Base-by-base conservation (phyloP, 2,113 vertebrate species). In the Embiotoca jacksoni region DNA sequence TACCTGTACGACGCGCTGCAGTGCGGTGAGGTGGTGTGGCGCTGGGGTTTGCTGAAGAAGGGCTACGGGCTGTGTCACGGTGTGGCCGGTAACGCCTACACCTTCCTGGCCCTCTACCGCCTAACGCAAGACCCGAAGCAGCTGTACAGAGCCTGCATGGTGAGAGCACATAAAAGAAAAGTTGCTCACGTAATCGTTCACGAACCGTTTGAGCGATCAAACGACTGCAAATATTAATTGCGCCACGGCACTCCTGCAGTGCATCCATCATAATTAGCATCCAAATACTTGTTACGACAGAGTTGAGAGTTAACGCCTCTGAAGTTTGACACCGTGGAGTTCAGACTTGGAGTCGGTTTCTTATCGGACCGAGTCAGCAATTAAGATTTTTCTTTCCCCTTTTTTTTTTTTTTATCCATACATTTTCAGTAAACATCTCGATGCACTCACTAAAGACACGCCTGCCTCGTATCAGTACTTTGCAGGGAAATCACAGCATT, bases 31-130 rank as follows among this genome's bases (percentile, higher is more conserved):
- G 94, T 98, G 82, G 95, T 97, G 80, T 99, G 98, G 98, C 91
- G 94, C 36, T 88, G 93, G 0, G 98, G 98, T 3, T 46, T 99
- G 67, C 90, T 99, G 84, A 97, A 96, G 92, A 99, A 99, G 80
- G 98, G 98, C 36, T 99, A 99, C 0, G 97, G 98, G 4, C 90
- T 99, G 53, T 99, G 98, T 87, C 98, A 99, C 0, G 98, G 98
- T 0, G 92, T 96, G 0, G 97, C 97, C 0, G 98, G 98, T 0
- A 99, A 99, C 0, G 98, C 97, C 50, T 99, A 99, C 0, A 62
- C 94, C 83, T 99, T 99, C 91, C 87, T 99, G 81, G 86, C 95
- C 0, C 93, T 99, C 1, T 99, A 96, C 91, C 96, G 95, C 72
- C 92, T 95, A 71, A 99, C 97, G 0, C 94, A 93, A 61, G 95